Evolutionary conservation across 2,797 vertebrate species (phyloP).

Genomic region (Picus viridis): DNA sequence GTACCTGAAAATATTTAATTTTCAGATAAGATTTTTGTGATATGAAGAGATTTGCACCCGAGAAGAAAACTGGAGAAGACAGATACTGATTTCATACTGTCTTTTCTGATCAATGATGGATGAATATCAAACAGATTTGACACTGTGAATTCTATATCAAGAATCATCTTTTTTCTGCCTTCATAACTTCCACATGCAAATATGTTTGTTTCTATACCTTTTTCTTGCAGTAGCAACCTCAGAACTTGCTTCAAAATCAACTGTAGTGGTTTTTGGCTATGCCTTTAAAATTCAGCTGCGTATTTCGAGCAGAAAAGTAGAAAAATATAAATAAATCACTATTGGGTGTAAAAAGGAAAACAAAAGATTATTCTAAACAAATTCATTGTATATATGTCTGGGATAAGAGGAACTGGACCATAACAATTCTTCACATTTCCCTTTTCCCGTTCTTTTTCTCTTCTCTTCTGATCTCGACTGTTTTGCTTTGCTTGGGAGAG

Average conservation of each 20-base stretch:
- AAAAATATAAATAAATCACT: no score
- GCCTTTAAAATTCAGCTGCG: no score
- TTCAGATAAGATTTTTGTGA: background rate
- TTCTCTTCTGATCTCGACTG: no score
- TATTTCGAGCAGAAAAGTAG: no score
- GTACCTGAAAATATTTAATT: background rate
- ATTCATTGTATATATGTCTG: no score
- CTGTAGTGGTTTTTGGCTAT: no score
- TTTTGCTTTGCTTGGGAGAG: no score
- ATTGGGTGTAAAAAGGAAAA: no score
- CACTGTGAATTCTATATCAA: background rate
- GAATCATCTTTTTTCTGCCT: background rate
- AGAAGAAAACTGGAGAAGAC: background rate
- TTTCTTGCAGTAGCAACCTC: background rate
- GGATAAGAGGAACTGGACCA: no score
- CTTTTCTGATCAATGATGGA: background rate
- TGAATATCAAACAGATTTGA: background rate
- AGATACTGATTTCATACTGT: background rate
- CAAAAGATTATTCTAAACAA: no score
- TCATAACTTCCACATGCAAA: background rate
- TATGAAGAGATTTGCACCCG: background rate
- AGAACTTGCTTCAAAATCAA: background rate
- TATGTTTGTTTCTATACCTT: background rate
- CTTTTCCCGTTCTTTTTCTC: no score
- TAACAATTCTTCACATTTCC: no score